Percentiles rank a stretch among this genome's conserved stretches.
Evolutionary conservation across 2,113 vertebrate species (phyloP).

Genomic region (Ophiodon elongatus): DNA sequence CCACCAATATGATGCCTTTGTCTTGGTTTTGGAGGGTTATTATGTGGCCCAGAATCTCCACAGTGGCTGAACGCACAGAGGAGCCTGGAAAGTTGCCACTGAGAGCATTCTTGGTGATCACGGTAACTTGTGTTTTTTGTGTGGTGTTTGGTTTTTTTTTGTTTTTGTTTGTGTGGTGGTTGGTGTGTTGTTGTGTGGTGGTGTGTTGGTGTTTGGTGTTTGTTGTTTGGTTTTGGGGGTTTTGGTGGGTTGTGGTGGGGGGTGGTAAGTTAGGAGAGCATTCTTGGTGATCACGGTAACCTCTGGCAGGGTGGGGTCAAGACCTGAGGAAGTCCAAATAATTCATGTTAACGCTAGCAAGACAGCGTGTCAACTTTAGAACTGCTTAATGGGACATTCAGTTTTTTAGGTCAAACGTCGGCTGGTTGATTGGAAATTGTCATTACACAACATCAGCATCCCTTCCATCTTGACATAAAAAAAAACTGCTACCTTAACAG

Average conservation of each 20-base stretch:
- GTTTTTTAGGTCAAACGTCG: not conserved
- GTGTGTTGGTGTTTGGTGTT: no score
- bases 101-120: slow-evolving; percentile 41
- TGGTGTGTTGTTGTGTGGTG: no score
- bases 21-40: slow-evolving; percentile 1
- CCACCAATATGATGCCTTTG: slow-evolving; percentile 9
- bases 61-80: slow-evolving; percentile 29
- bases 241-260: no score
- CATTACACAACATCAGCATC: not conserved
- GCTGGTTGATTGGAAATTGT: no score
- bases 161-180: no score
- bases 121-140: no score
- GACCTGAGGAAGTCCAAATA: slow-evolving; percentile 10
- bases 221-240: no score
- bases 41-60: slow-evolving; percentile 19
- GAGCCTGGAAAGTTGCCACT: slow-evolving; percentile 36
- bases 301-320: slow-evolving; percentile 19
- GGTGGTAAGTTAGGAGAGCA: no score
- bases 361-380: not conserved
- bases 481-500: not conserved
- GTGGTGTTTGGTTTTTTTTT: no score
- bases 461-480: not conserved
- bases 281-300: slow-evolving; percentile 39
- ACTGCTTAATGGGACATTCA: not conserved
- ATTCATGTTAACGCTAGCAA: not conserved